Conservation (phyloP, 2,888 invertebrate genomes). For the Epinotia demarniana region DNA sequence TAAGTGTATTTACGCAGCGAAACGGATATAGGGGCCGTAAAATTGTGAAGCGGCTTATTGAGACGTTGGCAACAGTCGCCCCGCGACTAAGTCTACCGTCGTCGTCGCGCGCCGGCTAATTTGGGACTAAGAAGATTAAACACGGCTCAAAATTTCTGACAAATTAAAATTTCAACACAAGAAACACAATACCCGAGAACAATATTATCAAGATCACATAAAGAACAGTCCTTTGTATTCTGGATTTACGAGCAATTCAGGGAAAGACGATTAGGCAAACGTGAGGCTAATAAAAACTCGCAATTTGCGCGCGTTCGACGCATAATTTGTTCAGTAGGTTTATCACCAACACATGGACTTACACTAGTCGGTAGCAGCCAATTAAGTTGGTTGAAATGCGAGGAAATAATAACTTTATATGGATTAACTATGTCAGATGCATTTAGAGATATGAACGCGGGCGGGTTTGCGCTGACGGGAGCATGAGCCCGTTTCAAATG, state of each 20-base stretch:
- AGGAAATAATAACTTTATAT: slow-evolving; percentile 78
- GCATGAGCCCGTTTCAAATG: slow-evolving; percentile 60
- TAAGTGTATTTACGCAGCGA: slow-evolving; percentile 83
- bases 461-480: slow-evolving; percentile 66
- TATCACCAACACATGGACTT: slow-evolving; percentile 74
- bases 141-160: slow-evolving; percentile 63
- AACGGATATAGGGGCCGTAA: slow-evolving; percentile 82
- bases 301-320: slow-evolving; percentile 66
- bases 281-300: slow-evolving; percentile 66
- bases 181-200: slow-evolving; percentile 62
- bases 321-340: slow-evolving; percentile 73
- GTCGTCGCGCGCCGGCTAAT: slow-evolving; percentile 66
- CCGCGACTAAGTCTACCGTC: slow-evolving; percentile 73
- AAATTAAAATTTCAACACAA: slow-evolving; percentile 71
- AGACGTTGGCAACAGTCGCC: slow-evolving; percentile 78
- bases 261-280: slow-evolving; percentile 74
- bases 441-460: slow-evolving; percentile 69
- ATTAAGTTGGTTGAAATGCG: slow-evolving; percentile 76
- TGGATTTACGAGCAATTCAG: slow-evolving; percentile 66
- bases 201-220: slow-evolving; percentile 72
- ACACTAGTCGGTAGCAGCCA: slow-evolving; percentile 74
- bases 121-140: slow-evolving; percentile 65
- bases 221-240: slow-evolving; percentile 70
- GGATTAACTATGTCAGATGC: slow-evolving; percentile 78
- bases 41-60: slow-evolving; percentile 80